phyloP scores from a whole-genome alignment of 2,113 vertebrate genomes.

The Ia io region DNA sequence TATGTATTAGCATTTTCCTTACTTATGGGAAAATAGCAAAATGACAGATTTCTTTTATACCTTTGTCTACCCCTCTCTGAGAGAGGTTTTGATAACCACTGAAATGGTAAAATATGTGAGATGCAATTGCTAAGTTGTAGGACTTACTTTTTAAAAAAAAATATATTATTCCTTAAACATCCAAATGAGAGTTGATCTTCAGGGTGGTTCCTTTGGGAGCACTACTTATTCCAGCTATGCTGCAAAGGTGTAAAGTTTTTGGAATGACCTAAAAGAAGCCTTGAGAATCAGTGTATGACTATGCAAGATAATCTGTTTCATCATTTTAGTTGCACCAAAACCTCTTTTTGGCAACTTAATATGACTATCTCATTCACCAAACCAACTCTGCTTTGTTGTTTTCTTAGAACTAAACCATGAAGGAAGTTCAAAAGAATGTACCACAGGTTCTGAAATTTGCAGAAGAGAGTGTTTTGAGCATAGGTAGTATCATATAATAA shows the following conservation, averaged over 20 bases:
- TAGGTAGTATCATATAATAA: conserved; percentile 10
- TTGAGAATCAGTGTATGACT: conserved; percentile 25
- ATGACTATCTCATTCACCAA: conserved; percentile 25
- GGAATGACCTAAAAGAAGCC: not conserved
- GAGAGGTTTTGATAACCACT: conserved; percentile 69
- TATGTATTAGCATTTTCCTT: conserved; percentile 58
- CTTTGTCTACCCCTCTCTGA: conserved; percentile 60
- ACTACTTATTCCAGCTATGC: not conserved
- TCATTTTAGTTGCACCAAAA: conserved; percentile 32
- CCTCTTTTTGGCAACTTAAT: conserved; percentile 10
- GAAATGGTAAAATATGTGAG: conserved; percentile 49
- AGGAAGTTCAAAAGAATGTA: conserved; percentile 33
- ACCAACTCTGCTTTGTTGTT: not conserved
- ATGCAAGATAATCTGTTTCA: conserved; percentile 6
- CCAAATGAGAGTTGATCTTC: conserved; percentile 42
- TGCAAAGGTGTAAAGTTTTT: not conserved
- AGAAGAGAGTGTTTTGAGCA: conserved; percentile 11
- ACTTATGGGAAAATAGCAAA: conserved; percentile 52
- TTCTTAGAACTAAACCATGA: not conserved
- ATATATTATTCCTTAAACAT: not conserved
- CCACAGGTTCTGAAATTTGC: not conserved
- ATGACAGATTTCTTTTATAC: conserved; percentile 52
- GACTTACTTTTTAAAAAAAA: conserved; percentile 48
- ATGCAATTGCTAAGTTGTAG: conserved; percentile 42
- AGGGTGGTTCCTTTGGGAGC: not conserved